phyloP scores from a whole-genome alignment of 2,797 vertebrate genomes.

The Pyrocephalus nanus region DNA sequence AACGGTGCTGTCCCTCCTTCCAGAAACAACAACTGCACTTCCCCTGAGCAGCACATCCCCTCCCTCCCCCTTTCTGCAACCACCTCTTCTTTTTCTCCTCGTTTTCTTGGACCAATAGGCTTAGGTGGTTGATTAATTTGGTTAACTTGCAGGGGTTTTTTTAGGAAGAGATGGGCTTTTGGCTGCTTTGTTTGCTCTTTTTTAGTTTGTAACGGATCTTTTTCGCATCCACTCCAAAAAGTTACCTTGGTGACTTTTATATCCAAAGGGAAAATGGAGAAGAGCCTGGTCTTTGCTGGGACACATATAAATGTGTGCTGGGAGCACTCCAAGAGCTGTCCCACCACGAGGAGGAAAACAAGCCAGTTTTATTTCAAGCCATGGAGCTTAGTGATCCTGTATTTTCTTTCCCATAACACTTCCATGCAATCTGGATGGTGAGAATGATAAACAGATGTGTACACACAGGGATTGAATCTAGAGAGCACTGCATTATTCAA shows the following conservation, averaged over 20 bases:
- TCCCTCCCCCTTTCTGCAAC: not conserved
- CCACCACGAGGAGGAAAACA: not conserved
- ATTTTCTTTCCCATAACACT: not conserved
- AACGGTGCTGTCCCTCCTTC: not conserved
- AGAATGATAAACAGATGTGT: not conserved
- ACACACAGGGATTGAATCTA: not conserved
- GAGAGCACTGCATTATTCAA: not conserved
- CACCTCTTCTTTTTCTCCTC: rapidly evolving
- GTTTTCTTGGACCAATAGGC: not conserved
- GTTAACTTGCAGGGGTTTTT: not conserved
- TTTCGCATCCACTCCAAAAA: not conserved
- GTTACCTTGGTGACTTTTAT: not conserved
- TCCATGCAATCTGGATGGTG: not conserved
- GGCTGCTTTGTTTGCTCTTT: not conserved
- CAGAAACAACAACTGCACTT: not conserved
- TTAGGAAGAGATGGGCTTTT: not conserved
- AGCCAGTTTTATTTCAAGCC: not conserved
- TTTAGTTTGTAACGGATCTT: not conserved
- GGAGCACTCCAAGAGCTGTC: not conserved
- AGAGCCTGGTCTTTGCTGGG: not conserved
- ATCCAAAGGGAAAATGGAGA: not conserved
- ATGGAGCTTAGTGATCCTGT: not conserved
- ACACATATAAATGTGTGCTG: rapidly evolving
- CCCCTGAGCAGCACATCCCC: not conserved
- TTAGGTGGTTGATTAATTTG: not conserved